Base-by-base conservation (phyloP, 2,113 vertebrate species). In the Paradisaea rubra region DNA sequence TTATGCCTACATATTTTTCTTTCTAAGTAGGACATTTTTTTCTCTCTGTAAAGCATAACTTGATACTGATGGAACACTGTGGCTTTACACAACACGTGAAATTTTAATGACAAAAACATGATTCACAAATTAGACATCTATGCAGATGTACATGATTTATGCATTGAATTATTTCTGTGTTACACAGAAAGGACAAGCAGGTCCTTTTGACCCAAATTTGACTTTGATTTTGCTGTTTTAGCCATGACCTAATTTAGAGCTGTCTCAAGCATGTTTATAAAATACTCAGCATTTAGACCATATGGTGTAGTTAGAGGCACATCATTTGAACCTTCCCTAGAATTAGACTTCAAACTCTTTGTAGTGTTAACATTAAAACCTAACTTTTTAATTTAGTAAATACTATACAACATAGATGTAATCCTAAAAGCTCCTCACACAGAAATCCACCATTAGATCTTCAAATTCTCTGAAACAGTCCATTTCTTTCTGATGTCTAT, bases 241-340 rank as follows among this genome's bases (percentile, higher is more conserved):
- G 88, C 80, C 92, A 86, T 96, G 95, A 94, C 87, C 88, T 93
- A 94, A 84, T 93, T 95, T 93, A 94, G 66, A 88, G 73, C 82
- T 90, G 72, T 95, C 86, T 94, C 68, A 70, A 39, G 53, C 80
- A 71, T 65, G 64, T 94, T 90, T 94, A 73, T 96, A 80, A 92
- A 91, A 93, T 82, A 80, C 70, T 80, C 63, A 80, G 71, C 74
- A 78, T 93, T 95, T 90, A 77, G 64, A 91, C 93, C 92, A 90
- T 96, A 95, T 96, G 93, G 88, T 87, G 70, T 74, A 86, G 72
- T 92, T 89, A 91, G 66, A 97, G 39, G 15, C 89, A 82, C 25
- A 71, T 44, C 72, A 81, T 78, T 86, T 83, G 71, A 95, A 78
- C 31, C 53, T 91, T 81, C 53, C 24, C 22, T 84, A 76, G 77